Conservation (phyloP, 1,140 invertebrate genomes). For the Oryctes rhinoceros region DNA sequence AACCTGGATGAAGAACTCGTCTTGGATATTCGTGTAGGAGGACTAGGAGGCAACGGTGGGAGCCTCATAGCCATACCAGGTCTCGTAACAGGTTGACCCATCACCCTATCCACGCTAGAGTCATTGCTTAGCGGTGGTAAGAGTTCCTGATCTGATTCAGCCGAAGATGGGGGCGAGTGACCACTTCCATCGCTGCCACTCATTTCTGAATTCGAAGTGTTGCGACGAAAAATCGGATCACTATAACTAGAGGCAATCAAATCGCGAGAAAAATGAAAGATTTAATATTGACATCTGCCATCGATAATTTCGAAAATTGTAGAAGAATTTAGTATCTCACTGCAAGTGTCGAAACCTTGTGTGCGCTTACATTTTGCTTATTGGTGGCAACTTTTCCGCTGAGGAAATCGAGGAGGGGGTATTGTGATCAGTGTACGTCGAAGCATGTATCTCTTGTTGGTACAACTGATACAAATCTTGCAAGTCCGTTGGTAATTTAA, state of each 20-base stretch:
- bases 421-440: constrained; percentile 70
- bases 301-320: too few species aligned
- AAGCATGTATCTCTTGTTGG: constrained; percentile 83
- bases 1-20: background rate
- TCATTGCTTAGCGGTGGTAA: constrained; percentile 49
- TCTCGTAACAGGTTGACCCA: constrained; percentile 57
- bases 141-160: constrained; percentile 53
- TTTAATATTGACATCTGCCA: too few species aligned
- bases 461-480: constrained; percentile 87
- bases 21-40: constrained; percentile 46
- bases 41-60: constrained; percentile 57
- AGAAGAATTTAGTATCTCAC: too few species aligned
- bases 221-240: constrained; percentile 56
- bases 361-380: constrained; percentile 59
- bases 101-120: constrained; percentile 56
- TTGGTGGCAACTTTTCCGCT: constrained; percentile 63
- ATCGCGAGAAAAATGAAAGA: too few species aligned
- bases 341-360: too few species aligned
- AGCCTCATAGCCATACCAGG: constrained; percentile 54
- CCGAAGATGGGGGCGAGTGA: constrained; percentile 56
- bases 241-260: constrained; percentile 52
- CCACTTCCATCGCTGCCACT: constrained; percentile 51
- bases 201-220: constrained; percentile 46
- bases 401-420: constrained; percentile 54
- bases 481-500: constrained; percentile 78